Base-by-base conservation (phyloP, 2,888 invertebrate species). In the Stenodema calcarata region DNA sequence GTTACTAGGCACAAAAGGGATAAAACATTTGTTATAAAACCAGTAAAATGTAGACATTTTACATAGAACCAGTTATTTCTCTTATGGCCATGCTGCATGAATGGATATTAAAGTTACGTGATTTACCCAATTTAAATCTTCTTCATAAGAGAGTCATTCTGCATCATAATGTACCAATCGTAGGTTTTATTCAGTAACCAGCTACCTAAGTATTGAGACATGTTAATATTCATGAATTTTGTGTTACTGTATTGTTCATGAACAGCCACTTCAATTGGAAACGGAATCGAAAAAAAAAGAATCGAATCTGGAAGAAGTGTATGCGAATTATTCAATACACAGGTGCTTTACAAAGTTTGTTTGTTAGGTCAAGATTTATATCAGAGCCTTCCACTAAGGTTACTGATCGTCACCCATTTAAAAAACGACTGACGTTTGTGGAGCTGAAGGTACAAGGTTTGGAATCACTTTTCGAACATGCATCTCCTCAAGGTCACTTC, bases 401-500 rank as follows among this genome's bases (percentile, higher is more conserved):
- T 1, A 28, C 30, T 30, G 28, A 44, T 27, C 27, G 18, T 16
- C 82, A 18, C 18, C 84, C 82, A n/a, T 82, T 82, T 69, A 82
- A 82, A 82, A 82, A 82, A 82, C 82, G 16, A 41, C 82, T 42
- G 84, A 70, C 70, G 47, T 84, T 84, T 44, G 27, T 84, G 42
- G 84, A 84, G 73, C 84, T 84, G 84, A 84, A 84, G 28, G 50
- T 84, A 27, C 44, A 73, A 84, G 73, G 73, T 84, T 84, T 84
- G 84, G 84, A 70, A 84, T 54, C 84, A 12, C 84, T 84, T 84
- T 84, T 84, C 84, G 84, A 84, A 35, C n/a, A 70, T 44, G 42
- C 70, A 73, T 75, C 47, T 27, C 44, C 75, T 27, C 69, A 62
- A 35, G 84, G 84, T 28, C 70, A 75, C 73, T 84, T 84, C 84